phyloP scores from a whole-genome alignment of 53 echinoderm and acorn worm genomes.

The Apostichopus leukothele region DNA sequence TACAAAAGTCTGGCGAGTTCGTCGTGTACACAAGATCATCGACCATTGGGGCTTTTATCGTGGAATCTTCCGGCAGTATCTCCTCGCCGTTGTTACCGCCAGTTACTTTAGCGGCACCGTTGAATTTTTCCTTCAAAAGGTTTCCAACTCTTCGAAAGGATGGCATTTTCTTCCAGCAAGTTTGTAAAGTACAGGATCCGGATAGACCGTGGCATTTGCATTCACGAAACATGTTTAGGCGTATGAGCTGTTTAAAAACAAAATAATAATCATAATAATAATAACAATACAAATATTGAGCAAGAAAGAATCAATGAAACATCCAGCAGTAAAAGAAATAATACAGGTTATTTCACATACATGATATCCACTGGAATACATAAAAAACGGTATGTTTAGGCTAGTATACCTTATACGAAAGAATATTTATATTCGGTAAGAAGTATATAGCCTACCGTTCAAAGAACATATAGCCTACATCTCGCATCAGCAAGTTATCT shows the following conservation, averaged over 20 bases:
- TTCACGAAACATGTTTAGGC: conserved; percentile 69
- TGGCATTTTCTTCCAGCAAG: conserved; percentile 94
- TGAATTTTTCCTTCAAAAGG: conserved; percentile 77
- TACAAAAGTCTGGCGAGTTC: conserved; percentile 88
- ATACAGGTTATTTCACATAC: no score
- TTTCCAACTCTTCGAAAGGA: conserved; percentile 78
- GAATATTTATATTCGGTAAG: no score
- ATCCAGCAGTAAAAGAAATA: no score
- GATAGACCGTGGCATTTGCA: conserved; percentile 88
- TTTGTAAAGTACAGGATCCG: conserved; percentile 75
- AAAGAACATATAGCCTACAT: no score
- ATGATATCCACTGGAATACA: no score
- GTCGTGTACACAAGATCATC: conserved; percentile 79
- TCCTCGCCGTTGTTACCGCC: conserved; percentile 87
- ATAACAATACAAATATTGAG: not conserved
- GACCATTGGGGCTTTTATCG: conserved; percentile 67
- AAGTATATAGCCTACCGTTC: no score
- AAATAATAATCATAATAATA: not conserved
- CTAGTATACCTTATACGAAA: no score
- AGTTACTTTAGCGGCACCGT: conserved; percentile 87
- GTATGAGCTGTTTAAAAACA: conserved; percentile 60
- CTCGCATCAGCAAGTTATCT: no score
- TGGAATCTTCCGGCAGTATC: conserved; percentile 69
- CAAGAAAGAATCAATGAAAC: not conserved
- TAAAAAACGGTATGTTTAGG: no score